phyloP scores from a whole-genome alignment of 2,113 vertebrate genomes.

The Hirundichthys speculiger region DNA sequence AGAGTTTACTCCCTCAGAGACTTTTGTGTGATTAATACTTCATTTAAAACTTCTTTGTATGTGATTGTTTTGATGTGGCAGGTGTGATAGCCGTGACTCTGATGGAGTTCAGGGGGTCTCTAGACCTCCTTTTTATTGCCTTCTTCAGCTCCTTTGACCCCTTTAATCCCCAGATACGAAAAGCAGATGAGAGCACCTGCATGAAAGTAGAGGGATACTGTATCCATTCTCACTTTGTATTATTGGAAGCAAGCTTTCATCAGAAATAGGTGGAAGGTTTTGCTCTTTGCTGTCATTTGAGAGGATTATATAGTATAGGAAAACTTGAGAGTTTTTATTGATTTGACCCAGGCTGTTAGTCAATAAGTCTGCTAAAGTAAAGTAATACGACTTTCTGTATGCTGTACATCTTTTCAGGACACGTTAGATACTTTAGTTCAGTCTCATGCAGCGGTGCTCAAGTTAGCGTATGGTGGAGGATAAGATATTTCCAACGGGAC shows the following conservation, averaged over 20 bases:
- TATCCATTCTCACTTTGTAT: not conserved
- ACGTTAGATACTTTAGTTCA: not conserved
- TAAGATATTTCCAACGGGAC: no score
- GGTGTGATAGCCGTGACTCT: conserved; percentile 88
- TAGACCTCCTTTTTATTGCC: conserved; percentile 83
- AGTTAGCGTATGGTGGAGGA: no score
- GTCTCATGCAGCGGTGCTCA: no score
- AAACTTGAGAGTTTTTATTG: conserved; percentile 59
- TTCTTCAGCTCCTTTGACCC: conserved; percentile 89
- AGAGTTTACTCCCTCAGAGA: not conserved
- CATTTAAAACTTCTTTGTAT: conserved; percentile 3
- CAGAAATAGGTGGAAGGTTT: conserved; percentile 9
- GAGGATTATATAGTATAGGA: conserved; percentile 21
- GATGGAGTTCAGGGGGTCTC: conserved; percentile 71
- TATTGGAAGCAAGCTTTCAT: conserved; percentile 16
- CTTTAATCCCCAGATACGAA: conserved; percentile 86
- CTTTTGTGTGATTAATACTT: not conserved
- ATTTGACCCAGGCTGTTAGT: conserved; percentile 49
- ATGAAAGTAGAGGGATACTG: not conserved
- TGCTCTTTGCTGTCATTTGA: conserved; percentile 16
- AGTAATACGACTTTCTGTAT: conserved; percentile 48
- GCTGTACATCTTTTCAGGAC: conserved; percentile 13
- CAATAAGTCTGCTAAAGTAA: conserved; percentile 59
- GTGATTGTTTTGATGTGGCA: conserved; percentile 61
- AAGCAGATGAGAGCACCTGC: not conserved